phyloP scores from a whole-genome alignment of 2,113 vertebrate species.

The Orientallactaga bullata region DNA sequence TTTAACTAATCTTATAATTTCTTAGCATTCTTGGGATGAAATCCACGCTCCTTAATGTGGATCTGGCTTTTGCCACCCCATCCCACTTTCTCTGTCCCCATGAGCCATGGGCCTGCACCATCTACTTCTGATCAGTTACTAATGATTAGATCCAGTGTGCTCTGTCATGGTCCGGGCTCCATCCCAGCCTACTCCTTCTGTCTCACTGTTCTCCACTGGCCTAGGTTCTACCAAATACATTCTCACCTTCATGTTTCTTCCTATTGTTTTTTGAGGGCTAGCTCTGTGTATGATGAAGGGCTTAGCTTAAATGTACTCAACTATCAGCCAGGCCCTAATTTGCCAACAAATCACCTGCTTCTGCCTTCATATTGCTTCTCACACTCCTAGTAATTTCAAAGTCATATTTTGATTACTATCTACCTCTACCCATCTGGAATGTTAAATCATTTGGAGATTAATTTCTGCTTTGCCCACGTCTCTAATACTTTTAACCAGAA shows the following conservation, averaged over 20 bases:
- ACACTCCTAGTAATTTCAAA: neutral
- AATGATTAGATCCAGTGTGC: neutral
- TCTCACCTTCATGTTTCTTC: neutral
- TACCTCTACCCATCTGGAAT: neutral
- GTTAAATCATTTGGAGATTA: neutral
- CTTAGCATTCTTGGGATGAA: neutral
- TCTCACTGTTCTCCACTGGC: neutral
- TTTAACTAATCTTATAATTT: constrained; percentile 21
- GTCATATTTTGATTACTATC: neutral
- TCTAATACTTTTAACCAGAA: neutral
- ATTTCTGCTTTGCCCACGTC: neutral
- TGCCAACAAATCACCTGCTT: neutral
- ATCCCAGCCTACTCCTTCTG: no score
- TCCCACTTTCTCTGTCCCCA: neutral
- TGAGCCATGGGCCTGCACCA: rapidly evolving
- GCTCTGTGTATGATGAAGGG: neutral
- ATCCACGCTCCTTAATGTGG: neutral
- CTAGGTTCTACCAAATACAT: neutral
- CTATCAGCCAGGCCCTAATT: neutral
- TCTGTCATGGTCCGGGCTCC: neutral
- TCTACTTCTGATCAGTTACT: neutral
- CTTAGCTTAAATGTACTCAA: neutral
- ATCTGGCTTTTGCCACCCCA: neutral
- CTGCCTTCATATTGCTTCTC: neutral
- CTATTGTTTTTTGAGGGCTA: neutral